Conservation (phyloP, 2,888 invertebrate genomes). For the Acanthosoma haemorrhoidale region DNA sequence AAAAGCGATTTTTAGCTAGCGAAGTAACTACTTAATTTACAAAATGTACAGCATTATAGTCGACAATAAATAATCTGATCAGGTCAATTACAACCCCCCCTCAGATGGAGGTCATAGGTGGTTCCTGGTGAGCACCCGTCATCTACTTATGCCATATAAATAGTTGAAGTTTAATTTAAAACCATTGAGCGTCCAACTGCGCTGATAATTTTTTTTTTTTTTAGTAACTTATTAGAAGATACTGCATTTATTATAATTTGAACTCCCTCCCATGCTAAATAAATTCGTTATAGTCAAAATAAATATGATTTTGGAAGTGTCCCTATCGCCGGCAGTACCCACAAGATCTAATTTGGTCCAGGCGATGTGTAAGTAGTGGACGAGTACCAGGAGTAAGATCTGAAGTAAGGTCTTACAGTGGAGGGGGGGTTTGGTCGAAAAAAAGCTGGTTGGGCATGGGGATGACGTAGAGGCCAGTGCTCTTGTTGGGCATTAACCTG, state of each 20-base stretch:
- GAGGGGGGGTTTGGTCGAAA: constrained; percentile 37
- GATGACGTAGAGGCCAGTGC: constrained; percentile 40
- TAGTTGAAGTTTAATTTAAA: not conserved
- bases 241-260: no score
- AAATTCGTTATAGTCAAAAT: no score
- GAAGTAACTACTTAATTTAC: not conserved
- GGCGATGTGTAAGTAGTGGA: not conserved
- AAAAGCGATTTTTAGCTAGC: not conserved
- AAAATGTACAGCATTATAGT: not conserved
- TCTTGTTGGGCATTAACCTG: constrained; percentile 19
- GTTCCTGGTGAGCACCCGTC: not conserved
- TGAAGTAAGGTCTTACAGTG: constrained; percentile 1
- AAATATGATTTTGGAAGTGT: no score
- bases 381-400: constrained; percentile 9
- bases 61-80: not conserved
- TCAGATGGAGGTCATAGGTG: not conserved
- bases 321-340: no score
- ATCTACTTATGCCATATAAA: not conserved
- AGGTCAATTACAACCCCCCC: not conserved
- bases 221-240: no score
- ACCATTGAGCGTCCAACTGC: not conserved
- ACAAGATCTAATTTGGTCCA: not conserved
- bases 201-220: not conserved
- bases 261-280: no score
- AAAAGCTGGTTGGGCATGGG: constrained; percentile 41